These are phyloP conservation scores for Takifugu bimaculatus DNA, from an alignment of 2,113 vertebrate genomes.

Conservation along the genomic window DNA sequence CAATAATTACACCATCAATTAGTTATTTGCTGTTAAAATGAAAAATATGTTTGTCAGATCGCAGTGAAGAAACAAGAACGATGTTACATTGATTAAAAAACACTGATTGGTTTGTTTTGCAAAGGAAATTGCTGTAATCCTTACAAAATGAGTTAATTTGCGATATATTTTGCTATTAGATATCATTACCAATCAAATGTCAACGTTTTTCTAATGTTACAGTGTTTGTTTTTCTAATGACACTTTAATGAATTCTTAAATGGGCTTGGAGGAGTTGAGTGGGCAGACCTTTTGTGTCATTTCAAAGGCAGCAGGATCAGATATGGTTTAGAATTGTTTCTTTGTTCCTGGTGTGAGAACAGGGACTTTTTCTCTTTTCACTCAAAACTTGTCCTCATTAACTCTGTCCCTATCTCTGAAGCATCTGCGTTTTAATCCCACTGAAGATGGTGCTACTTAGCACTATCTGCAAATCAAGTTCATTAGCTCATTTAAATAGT, in stretches of 20 bases:
- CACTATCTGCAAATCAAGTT: conserved; percentile 31
- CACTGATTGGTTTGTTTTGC: too few relatives aligned
- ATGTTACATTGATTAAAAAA: too few relatives aligned
- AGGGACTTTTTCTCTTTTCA: not conserved
- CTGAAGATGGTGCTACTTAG: conserved; percentile 17
- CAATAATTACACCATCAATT: too few relatives aligned
- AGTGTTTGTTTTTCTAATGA: not conserved
- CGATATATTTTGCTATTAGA: too few relatives aligned
- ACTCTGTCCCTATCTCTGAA: conserved; percentile 16
- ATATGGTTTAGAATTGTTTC: conserved; percentile 5
- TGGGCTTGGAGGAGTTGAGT: conserved; percentile 24
- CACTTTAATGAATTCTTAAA: conserved; percentile 29
- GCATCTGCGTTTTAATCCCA: conserved; percentile 32
- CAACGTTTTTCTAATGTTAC: not conserved
- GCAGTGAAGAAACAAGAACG: too few relatives aligned
- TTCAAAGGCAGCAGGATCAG: conserved; percentile 22
- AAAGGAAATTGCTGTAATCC: too few relatives aligned
- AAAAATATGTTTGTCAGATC: too few relatives aligned
- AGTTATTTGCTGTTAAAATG: too few relatives aligned
- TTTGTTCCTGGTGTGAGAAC: conserved; percentile 23
- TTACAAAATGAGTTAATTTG: too few relatives aligned
- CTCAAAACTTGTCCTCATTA: conserved; percentile 21
- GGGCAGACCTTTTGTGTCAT: conserved; percentile 15
- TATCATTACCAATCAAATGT: too few relatives aligned
- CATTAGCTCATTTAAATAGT: conserved; percentile 29